Evolutionary conservation across 2,797 vertebrate genomes (phyloP).

Genomic region (Enteromius argenteus): DNA sequence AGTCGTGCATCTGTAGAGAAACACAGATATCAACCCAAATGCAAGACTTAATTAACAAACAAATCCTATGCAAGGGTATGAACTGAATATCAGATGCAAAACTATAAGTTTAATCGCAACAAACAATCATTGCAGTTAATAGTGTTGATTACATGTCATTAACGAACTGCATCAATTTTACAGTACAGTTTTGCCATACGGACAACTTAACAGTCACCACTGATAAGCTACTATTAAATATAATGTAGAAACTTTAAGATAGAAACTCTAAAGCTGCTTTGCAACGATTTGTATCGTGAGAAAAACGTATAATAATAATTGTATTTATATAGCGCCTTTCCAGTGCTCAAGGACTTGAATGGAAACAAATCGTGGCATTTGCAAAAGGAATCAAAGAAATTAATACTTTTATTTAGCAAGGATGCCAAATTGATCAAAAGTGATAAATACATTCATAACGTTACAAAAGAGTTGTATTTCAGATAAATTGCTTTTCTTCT

Average conservation of each 20-base stretch:
- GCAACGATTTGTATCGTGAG: not conserved
- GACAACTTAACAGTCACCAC: not conserved
- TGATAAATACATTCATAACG: too few relatives aligned
- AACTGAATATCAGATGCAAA: slow-evolving; percentile 25
- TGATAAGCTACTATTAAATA: not conserved
- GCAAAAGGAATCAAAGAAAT: too few relatives aligned
- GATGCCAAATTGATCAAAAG: too few relatives aligned
- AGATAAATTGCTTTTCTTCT: too few relatives aligned
- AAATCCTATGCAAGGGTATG: not conserved
- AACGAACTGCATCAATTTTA: not conserved
- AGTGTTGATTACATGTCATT: not conserved
- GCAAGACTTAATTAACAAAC: slow-evolving; percentile 20
- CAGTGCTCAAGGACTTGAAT: too few relatives aligned
- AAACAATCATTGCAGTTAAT: not conserved
- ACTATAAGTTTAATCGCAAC: not conserved
- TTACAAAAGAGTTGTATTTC: too few relatives aligned
- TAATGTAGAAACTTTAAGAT: not conserved
- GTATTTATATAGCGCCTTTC: too few relatives aligned
- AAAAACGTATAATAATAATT: too few relatives aligned
- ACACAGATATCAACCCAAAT: slow-evolving; percentile 38
- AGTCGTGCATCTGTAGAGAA: slow-evolving; percentile 77
- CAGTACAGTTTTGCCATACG: not conserved
- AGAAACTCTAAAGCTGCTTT: not conserved
- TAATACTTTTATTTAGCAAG: too few relatives aligned
- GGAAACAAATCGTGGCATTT: too few relatives aligned